Base-by-base conservation (phyloP, 1,140 invertebrate species). In the Heliconius himera region DNA sequence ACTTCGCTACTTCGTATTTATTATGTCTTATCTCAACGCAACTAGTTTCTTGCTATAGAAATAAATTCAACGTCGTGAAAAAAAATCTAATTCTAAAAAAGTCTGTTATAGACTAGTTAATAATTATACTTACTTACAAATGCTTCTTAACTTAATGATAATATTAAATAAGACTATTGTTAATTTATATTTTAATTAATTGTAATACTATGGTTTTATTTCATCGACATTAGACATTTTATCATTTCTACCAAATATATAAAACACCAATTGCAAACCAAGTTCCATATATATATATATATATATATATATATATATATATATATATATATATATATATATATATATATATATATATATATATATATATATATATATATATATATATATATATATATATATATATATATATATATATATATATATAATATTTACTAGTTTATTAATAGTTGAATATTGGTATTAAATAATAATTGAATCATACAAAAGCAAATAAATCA, bases 141-240 rank as follows among this genome's bases (percentile, higher is more conserved):
- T 51, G 18, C 5, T 51, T 51, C 6, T 66, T 66, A 66, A 66
- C 22, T 13, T 66, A 66, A 66, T 5, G 60, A 66, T n/a, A 26
- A 66, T 29, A 66, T 66, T 66, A 66, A 26, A 16, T 4, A 26
- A 29, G 11, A 66, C n/a, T 66, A 66, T 56, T 22, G 11, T 66
- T 26, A 22, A 60, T 60, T 60, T 4, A 26, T 26, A 60, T 60
- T 54, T 54, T n/a, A 54, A 2, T n/a, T 76, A 73, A 54, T 60
- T 54, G 60, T 80, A 22, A 72, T 79, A 54, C 13, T 76, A 75
- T 36, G 49, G 46, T 71, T 49, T 79, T 71, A 74, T 75, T 46
- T 73, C 38, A 29, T 13, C 4, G 60, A 16, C 26, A 66, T 66
- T 66, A 66, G 0, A 9, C n/a, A 11, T 22, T 11, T 56, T 9